phyloP scores from a whole-genome alignment of 1,140 invertebrate genomes.

The Nephila pilipes region DNA sequence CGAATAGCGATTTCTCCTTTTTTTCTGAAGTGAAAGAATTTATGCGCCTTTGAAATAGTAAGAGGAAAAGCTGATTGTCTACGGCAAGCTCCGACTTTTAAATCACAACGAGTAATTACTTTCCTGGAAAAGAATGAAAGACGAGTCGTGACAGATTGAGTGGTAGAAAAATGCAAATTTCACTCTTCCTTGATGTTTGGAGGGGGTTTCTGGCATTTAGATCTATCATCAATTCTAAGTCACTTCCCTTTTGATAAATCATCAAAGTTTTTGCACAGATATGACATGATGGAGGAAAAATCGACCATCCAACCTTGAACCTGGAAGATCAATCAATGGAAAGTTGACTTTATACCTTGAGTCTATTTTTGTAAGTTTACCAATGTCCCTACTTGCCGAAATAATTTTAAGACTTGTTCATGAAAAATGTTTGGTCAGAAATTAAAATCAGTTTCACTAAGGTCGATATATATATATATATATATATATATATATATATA shows the following conservation, averaged over 20 bases:
- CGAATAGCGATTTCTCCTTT: conserved; percentile 35
- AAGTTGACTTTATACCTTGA: neutral
- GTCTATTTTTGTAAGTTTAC: neutral
- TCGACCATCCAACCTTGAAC: neutral
- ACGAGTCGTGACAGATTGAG: conserved; percentile 66
- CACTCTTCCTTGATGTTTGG: conserved; percentile 64
- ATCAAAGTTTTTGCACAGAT: conserved; percentile 45
- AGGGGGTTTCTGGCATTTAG: conserved; percentile 34
- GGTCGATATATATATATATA: too few species aligned
- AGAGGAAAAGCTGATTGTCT: conserved; percentile 61
- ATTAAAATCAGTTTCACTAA: too few species aligned
- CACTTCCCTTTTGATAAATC: conserved; percentile 71
- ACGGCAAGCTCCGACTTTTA: conserved; percentile 43
- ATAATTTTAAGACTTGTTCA: conserved; percentile 2
- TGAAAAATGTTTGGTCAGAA: neutral
- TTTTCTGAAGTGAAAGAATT: neutral
- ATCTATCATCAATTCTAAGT: conserved; percentile 71
- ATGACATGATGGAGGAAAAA: neutral
- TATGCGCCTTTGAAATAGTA: conserved; percentile 19
- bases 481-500: too few species aligned
- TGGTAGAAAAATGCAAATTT: conserved; percentile 64
- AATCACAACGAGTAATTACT: conserved; percentile 73
- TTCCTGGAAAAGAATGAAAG: conserved; percentile 35
- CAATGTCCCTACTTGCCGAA: neutral
- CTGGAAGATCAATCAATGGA: conserved; percentile 42